Evolutionary conservation across 2,113 vertebrate species (phyloP), one percentile per base, ranked within the genome.

Genomic region (Galeopterus variegatus): DNA sequence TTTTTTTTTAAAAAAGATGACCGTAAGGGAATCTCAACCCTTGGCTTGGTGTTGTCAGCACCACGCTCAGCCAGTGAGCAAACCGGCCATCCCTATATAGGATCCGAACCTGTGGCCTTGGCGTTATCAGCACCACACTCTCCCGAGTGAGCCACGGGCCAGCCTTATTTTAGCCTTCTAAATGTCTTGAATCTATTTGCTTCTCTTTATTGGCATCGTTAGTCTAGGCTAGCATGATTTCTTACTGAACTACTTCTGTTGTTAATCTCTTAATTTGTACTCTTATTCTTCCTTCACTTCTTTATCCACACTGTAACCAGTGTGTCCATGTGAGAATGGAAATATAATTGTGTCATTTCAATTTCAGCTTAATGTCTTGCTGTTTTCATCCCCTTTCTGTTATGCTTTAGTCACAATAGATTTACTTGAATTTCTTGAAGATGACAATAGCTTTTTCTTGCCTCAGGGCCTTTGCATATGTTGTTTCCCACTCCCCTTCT

Each of bases 371-470:
- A 52, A 36, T 70, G 23, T 93, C 8, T 79, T 91, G 28, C 28
- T 85, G 2, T 81, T 89, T 89, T 85, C 4, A 75, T 8, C 14
- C 19, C 11, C 14, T 79, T 23, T 56, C 48, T 62, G 62, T 0
- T 90, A 28, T 82, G 26, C 52, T 85, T 75, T 88, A 69, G 17
- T 93, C 36, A 82, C 19, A 72, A 3, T 56, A 70, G 36, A 56
- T 76, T 75, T 91, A 65, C 83, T 95, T 87, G 41, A 90, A 1
- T 90, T 92, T 81, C 54, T 87, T 62, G 14, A 58, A 80, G 33
- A 36, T 70, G 60, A 76, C 19, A n/a, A 19, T 58, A 65, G 17
- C 17, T 18, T 94, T 82, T 64, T 93, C 31, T 87, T 88, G 31
- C 65, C 13, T 41, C 19, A 48, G 19, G 19, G 48, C 3, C 33